Conservation (phyloP, 2,888 invertebrate species). For the Parasteatoda lunata region DNA sequence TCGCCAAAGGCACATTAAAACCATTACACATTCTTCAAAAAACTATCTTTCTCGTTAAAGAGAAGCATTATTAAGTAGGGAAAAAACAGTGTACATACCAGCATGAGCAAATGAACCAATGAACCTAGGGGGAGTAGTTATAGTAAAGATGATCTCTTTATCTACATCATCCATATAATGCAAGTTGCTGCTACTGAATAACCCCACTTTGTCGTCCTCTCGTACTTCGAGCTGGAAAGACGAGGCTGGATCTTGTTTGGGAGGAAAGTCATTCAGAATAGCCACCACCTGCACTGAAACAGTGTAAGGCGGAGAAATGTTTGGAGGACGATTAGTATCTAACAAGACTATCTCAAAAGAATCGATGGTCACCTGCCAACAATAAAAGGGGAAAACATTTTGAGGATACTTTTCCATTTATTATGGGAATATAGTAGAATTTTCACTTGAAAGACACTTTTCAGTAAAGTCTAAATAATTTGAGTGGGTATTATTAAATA, state of each 20-base stretch:
- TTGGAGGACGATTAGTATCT: slow-evolving; percentile 74
- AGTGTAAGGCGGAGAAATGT: slow-evolving; percentile 72
- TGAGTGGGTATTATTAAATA: no score
- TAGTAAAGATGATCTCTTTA: slow-evolving; percentile 72
- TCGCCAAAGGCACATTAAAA: no score
- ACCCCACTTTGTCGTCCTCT: slow-evolving; percentile 72
- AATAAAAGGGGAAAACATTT: neutral
- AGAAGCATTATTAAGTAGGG: no score
- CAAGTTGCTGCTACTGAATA: slow-evolving; percentile 72
- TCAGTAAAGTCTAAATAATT: no score
- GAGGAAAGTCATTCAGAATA: slow-evolving; percentile 73
- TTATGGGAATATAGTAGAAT: no score
- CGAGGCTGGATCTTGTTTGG: slow-evolving; percentile 72
- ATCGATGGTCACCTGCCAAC: slow-evolving; percentile 71
- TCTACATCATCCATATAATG: slow-evolving; percentile 73
- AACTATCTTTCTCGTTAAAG: no score
- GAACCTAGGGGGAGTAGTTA: slow-evolving; percentile 74
- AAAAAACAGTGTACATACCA: slow-evolving; percentile 53
- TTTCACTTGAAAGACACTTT: no score
- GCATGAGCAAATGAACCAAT: slow-evolving; percentile 72
- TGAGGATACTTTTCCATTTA: no score
- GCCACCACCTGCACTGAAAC: slow-evolving; percentile 73
- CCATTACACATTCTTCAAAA: no score
- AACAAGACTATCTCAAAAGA: slow-evolving; percentile 73
- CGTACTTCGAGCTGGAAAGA: slow-evolving; percentile 71